phyloP scores from a whole-genome alignment of 2,113 vertebrate species.

The Tautogolabrus adspersus region DNA sequence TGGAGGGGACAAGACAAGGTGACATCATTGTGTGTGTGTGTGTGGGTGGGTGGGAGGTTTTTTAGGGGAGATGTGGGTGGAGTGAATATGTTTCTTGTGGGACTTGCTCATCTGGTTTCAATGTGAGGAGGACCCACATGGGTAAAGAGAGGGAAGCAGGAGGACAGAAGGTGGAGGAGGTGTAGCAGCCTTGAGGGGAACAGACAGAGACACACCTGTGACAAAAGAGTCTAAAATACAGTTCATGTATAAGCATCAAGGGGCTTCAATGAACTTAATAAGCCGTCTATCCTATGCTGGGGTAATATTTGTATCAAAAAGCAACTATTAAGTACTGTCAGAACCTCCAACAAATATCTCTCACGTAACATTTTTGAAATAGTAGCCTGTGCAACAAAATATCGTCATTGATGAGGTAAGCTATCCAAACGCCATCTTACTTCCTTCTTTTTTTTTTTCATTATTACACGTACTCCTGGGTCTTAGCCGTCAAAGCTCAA shows the following conservation, averaged over 20 bases:
- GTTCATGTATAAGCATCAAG: neutral
- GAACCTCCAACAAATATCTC: neutral
- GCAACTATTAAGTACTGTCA: neutral
- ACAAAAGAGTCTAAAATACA: neutral
- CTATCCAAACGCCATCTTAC: no score
- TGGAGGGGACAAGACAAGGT: neutral
- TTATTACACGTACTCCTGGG: no score
- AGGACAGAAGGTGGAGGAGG: slow-evolving; percentile 15
- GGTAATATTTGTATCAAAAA: no score
- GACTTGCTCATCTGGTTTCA: slow-evolving; percentile 61
- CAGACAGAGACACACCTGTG: slow-evolving; percentile 16
- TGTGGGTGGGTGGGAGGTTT: neutral
- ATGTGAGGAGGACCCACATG: slow-evolving; percentile 31
- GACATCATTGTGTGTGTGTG: slow-evolving; percentile 27
- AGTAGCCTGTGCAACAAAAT: no score
- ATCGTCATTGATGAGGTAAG: no score
- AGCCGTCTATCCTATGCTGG: neutral
- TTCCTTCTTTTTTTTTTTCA: no score
- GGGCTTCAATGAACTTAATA: neutral
- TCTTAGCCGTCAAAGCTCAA: no score
- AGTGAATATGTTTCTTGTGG: neutral
- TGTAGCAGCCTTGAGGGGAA: slow-evolving; percentile 3
- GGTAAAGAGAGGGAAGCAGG: slow-evolving; percentile 3
- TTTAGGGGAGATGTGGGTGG: slow-evolving; percentile 11
- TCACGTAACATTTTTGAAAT: neutral